Base-by-base conservation (phyloP, 2,888 invertebrate genomes). In the Thalpophila matura region DNA sequence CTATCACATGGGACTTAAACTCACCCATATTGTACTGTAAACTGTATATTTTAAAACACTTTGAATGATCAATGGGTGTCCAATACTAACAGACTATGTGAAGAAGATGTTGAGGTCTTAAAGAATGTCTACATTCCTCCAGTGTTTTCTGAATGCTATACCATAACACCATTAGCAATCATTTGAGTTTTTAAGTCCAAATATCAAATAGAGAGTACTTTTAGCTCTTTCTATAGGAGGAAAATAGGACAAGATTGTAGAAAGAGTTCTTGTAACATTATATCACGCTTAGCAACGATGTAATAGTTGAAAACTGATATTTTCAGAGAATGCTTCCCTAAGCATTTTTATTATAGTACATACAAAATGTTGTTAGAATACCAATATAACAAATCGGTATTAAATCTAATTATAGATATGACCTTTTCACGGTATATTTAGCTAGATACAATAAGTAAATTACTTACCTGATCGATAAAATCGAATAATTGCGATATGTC, bases 401-500 rank as follows among this genome's bases (percentile, higher is more conserved):
- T 2, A 4, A 12, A 29, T 46, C n/a, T 71, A 33, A 50, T 4
- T 9, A 63, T 12, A 37, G 14, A 18, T 26, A 29, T 26, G 31
- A 42, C 26, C 0, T 22, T 45, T 24, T 7, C 3, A 29, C 6
- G 10, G 14, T 33, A 3, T 9, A 14, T 47, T 27, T 37, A 4
- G 0, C 3, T 27, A 29, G n/a, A 27, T 26, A 50, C 9, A 54
- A 37, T 37, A 40, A 20, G 22, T 37, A 24, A 61, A 45, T 69
- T 62, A 65, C 79, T 81, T 90, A 96, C 96, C 92, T 98, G 98
- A 91, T 99, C 99, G 73, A 99, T 97, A 88, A 99, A 99, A 90
- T 99, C 99, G 89, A 99, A 99, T 61, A 99, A 95, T 86, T 99
- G 99, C 57, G 98, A 98, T 57, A 99, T 99, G 89, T 99, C 99